phyloP scores from a whole-genome alignment of 2,113 vertebrate species.

The Hydrochoerus hydrochaeris region DNA sequence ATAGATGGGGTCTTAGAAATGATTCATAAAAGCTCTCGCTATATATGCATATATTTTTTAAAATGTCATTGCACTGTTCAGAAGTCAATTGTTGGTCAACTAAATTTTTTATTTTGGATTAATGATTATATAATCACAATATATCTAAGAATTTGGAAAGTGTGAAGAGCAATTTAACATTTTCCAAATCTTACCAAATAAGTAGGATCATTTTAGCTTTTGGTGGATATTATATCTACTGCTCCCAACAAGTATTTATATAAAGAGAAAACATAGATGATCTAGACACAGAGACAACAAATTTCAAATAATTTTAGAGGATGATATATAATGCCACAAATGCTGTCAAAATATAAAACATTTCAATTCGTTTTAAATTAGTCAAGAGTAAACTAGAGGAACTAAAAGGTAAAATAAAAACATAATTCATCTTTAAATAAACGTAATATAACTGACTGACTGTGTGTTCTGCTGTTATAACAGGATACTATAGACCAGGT shows the following conservation, averaged over 20 bases:
- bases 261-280: neutral
- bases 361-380: neutral
- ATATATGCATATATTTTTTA: neutral
- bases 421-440: neutral
- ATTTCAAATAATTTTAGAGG: neutral
- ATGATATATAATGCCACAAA: neutral
- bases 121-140: neutral
- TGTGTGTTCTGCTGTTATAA: neutral
- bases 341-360: neutral
- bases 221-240: neutral
- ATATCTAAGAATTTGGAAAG: neutral
- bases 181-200: neutral
- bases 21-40: neutral
- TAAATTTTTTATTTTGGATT: neutral
- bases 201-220: neutral
- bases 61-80: neutral
- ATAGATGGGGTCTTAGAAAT: neutral
- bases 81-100: neutral
- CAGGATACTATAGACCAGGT: too few relatives aligned
- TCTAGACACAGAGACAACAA: neutral
- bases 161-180: neutral
- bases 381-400: neutral
- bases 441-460: neutral
- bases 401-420: neutral
- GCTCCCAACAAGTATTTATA: neutral